phyloP scores from a whole-genome alignment of 2,888 invertebrate genomes.

The Augiades crinisus region DNA sequence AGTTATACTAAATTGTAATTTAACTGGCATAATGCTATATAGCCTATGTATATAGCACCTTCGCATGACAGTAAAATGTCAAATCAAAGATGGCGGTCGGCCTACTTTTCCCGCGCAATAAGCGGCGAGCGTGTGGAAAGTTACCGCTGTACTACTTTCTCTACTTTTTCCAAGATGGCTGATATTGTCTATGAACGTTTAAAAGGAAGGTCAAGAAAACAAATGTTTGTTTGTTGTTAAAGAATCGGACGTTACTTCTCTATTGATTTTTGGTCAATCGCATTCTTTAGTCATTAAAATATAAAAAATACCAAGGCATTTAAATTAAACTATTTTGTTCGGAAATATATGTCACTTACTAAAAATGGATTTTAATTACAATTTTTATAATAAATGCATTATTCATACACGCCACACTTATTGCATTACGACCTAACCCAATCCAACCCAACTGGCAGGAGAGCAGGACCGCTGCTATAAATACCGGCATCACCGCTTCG shows the following conservation, averaged over 20 bases:
- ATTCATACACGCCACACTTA: not conserved
- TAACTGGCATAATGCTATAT: slow-evolving; percentile 17
- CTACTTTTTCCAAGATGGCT: slow-evolving; percentile 79
- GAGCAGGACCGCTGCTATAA: slow-evolving; percentile 14
- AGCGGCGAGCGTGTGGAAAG: slow-evolving; percentile 74
- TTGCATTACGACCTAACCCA: slow-evolving; percentile 15
- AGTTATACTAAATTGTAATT: slow-evolving; percentile 5
- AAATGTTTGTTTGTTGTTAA: slow-evolving; percentile 10
- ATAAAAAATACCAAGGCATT: too few species aligned
- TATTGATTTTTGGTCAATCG: too few species aligned
- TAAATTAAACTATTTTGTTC: too few species aligned
- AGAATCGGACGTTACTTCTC: too few species aligned
- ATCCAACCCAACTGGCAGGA: not conserved
- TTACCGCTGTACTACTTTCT: slow-evolving; percentile 80
- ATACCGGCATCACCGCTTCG: slow-evolving; percentile 6
- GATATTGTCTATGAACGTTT: slow-evolving; percentile 56
- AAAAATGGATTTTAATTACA: not conserved
- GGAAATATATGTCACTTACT: too few species aligned
- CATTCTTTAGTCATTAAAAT: too few species aligned
- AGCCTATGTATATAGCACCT: too few species aligned
- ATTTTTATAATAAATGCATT: not conserved
- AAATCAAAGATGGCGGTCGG: slow-evolving; percentile 71
- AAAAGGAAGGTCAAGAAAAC: slow-evolving; percentile 64
- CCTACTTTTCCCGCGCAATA: slow-evolving; percentile 77
- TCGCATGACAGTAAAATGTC: slow-evolving; percentile 56